phyloP scores from a whole-genome alignment of 2,888 invertebrate genomes.

The Cinara cedri region DNA sequence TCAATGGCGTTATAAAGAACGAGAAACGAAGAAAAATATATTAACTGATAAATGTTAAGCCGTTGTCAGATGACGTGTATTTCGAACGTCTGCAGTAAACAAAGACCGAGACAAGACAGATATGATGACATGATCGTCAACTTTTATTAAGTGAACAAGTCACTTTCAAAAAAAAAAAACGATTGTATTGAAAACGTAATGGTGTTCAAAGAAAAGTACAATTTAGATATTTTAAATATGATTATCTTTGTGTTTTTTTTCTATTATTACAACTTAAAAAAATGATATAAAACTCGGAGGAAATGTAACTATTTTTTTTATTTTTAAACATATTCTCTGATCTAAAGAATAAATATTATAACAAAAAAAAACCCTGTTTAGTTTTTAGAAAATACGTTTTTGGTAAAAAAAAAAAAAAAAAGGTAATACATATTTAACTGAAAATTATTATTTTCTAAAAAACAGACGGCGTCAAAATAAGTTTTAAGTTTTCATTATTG shows the following conservation, averaged over 20 bases:
- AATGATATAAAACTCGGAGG: neutral
- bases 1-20: too few species aligned
- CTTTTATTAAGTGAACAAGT: conserved; percentile 28
- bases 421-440: too few species aligned
- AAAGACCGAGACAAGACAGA: conserved; percentile 3
- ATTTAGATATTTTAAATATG: conserved; percentile 19
- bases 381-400: too few species aligned
- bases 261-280: neutral
- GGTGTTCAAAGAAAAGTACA: neutral
- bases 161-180: conserved; percentile 13
- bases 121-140: neutral
- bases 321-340: neutral
- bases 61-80: neutral
- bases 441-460: too few species aligned
- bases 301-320: neutral
- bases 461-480: too few species aligned
- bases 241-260: conserved; percentile 11
- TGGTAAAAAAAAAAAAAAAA: too few species aligned
- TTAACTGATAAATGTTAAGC: neutral
- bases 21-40: conserved; percentile 5
- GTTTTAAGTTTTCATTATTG: too few species aligned
- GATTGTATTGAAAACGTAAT: conserved; percentile 34
- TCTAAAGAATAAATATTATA: neutral
- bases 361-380: too few species aligned
- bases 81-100: neutral